phyloP scores from a whole-genome alignment of 2,797 vertebrate genomes.

The Sternarchorhynchus goeldii region DNA sequence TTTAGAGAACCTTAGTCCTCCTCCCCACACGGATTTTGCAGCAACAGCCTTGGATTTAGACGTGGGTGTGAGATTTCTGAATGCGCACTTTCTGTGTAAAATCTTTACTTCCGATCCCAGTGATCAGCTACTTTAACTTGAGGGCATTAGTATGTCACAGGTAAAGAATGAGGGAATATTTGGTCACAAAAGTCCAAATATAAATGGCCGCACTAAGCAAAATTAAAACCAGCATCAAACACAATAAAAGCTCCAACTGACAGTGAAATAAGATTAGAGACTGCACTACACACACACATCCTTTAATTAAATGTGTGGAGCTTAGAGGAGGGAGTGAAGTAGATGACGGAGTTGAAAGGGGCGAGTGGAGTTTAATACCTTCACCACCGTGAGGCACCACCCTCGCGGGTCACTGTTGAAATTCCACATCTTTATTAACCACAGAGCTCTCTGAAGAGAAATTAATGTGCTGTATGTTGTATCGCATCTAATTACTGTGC shows the following conservation, averaged over 20 bases:
- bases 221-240: neutral
- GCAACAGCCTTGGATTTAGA: neutral
- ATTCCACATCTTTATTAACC: conserved; percentile 24
- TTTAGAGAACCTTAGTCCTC: neutral
- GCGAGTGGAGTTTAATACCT: neutral
- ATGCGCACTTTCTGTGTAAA: too few relatives aligned
- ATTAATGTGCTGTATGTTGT: conserved; percentile 33
- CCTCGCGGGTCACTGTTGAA: conserved; percentile 17
- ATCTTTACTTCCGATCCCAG: too few relatives aligned
- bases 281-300: too few relatives aligned
- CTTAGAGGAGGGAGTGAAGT: conserved; percentile 7
- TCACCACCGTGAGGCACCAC: neutral
- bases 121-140: too few relatives aligned
- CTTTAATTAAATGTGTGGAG: conserved; percentile 1
- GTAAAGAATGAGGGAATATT: too few relatives aligned
- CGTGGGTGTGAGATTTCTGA: neutral
- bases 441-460: conserved; percentile 23
- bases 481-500: conserved; percentile 39
- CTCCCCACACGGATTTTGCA: neutral
- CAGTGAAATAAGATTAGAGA: neutral
- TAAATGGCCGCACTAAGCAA: neutral
- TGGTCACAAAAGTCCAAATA: neutral
- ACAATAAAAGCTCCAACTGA: neutral
- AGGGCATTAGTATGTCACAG: too few relatives aligned
- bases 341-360: neutral